Base-by-base conservation (phyloP, 2,797 vertebrate genomes). In the Smutsia temminckii region DNA sequence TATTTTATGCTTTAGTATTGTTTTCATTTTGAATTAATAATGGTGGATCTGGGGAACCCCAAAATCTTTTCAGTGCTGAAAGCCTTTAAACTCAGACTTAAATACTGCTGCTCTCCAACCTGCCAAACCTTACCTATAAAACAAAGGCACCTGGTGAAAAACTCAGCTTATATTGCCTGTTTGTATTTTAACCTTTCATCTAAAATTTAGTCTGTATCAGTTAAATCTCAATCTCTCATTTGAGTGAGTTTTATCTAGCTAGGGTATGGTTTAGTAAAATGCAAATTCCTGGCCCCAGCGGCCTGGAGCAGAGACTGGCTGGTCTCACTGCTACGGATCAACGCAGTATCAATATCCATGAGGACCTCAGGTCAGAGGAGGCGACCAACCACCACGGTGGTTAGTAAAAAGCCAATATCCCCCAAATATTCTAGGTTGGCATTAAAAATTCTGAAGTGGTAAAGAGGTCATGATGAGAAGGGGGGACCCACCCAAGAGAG, bases 21-120 rank as follows among this genome's bases (percentile, higher is more conserved):
- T 18, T 87, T 85, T 80, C 61, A 49, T 75, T 89, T 87, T 92
- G 68, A 94, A 93, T 78, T 83, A 32, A 69, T 42, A 32, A 78
- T 86, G 74, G n/a, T 29, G 13, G 55, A 40, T 72, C 34, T 90
- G 51, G 42, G 51, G 16, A 34, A 81, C 57, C n/a, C 53, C 46
- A 25, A 57, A 40, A 20, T 71, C 68, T 85, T 85, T 37, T 59
- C 78, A 78, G 3, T 13, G 59, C 66, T 49, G 20, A n/a, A 40
- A 75, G 55, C 63, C 91, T 93, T 88, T 34, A 69, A 69, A 59
- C 9, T 20, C 74, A 71, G 23, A 10, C 79, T 78, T 37, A 59
- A 61, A 25, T 7, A 23, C 49, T 32, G 68, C 27, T 42, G 61
- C 32, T 85, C 13, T 49, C 51, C 23, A 8, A 4, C 25, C 23